Conservation (phyloP, 2,797 vertebrate genomes). For the Chloroceryle inda region DNA sequence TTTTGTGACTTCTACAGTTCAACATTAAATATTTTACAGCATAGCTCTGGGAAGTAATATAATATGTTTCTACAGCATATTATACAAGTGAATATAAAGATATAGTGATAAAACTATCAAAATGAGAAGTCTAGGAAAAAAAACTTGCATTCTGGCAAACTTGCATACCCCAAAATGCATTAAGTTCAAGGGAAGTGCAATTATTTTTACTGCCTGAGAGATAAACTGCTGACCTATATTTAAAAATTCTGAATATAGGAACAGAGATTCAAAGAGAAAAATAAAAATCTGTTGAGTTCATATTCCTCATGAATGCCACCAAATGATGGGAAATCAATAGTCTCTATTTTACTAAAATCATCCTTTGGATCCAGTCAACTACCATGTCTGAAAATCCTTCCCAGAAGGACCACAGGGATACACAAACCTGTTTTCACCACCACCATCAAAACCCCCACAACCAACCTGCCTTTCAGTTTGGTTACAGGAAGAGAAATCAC, state of each 20-base stretch:
- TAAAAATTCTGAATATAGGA: constrained; percentile 9
- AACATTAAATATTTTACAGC: background rate
- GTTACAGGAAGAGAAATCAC: background rate
- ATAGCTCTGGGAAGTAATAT: background rate
- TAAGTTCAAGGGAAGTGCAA: constrained; percentile 2
- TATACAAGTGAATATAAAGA: background rate
- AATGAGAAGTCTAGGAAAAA: constrained; percentile 7
- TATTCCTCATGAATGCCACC: background rate
- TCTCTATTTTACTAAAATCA: background rate
- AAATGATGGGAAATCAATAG: constrained; percentile 26
- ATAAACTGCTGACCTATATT: constrained; percentile 37
- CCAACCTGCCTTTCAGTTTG: background rate
- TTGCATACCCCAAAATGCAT: constrained; percentile 5
- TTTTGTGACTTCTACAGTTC: background rate
- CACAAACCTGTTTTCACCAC: constrained; percentile 3
- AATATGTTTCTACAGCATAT: background rate
- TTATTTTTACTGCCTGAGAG: constrained; percentile 19
- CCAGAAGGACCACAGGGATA: background rate
- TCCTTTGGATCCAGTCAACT: background rate
- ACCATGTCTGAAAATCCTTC: background rate
- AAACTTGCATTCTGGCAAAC: background rate
- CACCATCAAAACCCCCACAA: background rate
- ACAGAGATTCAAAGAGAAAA: background rate
- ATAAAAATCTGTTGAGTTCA: background rate
- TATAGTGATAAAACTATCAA: background rate